Base-by-base conservation (phyloP, 1,140 invertebrate genomes). In the Philotrypesis tridentata region DNA sequence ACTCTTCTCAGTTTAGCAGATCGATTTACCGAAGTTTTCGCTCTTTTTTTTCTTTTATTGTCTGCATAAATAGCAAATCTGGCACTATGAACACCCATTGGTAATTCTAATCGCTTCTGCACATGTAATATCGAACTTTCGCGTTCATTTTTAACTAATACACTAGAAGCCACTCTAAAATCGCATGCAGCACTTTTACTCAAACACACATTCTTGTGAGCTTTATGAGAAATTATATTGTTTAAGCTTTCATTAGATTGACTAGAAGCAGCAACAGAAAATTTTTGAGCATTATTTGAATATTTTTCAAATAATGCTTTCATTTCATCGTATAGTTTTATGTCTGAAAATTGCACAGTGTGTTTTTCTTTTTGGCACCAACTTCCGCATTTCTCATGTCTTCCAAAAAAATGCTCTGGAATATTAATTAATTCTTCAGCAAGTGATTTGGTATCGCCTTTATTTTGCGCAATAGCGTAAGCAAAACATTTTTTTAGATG, bases 251-350 rank as follows among this genome's bases (percentile, higher is more conserved):
- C 83, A 61, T 88, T 86, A 3, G 79, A 77, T 60, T 88, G 86
- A 73, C 86, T 87, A 6, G 84, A 87, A 9, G 86, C 85, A 23
- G 81, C 77, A 17, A 85, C 25, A 31, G 85, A 85, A 67, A 85
- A 87, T 80, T 85, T 83, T 0, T 71, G 25, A 1, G 80, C 75
- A 70, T 84, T 31, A 0, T n/a, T n/a, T n/a, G 85, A 85, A 40
- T 86, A 84, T 82, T 86, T 85, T 12, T 27, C 29, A 8, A 86
- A 86, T n/a, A 87, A 75, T n/a, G 60, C n/a, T 23, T 82, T 68
- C 9, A 88, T 70, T 33, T 82, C 27, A 12, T 74, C 37, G 29
- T 85, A 83, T 12, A 87, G 29, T 31, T 77, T 29, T 2, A 63
- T 55, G 61, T 84, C 83, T 55, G 83, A 33, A n/a, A 87, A 82